Evolutionary conservation across 2,888 invertebrate genomes (phyloP).

Genomic region (Labia minor): DNA sequence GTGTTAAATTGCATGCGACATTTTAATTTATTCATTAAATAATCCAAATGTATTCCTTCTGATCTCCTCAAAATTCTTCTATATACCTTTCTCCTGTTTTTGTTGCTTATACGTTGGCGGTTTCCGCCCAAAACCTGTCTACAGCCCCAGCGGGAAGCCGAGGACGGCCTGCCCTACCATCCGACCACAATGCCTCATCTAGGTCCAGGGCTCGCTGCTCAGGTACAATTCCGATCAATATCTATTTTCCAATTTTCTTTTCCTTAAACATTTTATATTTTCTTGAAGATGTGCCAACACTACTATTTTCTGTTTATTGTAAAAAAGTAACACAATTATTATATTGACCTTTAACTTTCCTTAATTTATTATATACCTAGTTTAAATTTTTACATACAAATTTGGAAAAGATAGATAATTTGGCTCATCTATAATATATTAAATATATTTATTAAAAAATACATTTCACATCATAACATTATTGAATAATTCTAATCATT

Average conservation of each 20-base stretch:
- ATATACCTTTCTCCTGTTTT: slow-evolving; percentile 25
- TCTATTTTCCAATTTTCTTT: background rate
- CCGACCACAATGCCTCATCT: slow-evolving; percentile 53
- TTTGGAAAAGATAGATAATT: no score
- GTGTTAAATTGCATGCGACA: background rate
- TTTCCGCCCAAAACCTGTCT: slow-evolving; percentile 29
- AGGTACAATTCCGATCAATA: slow-evolving; percentile 24
- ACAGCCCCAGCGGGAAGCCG: slow-evolving; percentile 44
- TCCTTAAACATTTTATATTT: background rate
- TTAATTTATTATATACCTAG: no score
- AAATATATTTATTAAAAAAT: no score
- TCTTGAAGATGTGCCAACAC: no score
- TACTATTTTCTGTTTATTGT: no score
- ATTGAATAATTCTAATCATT: no score
- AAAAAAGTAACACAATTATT: no score
- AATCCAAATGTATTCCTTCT: background rate
- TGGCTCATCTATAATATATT: no score
- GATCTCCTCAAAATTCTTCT: background rate
- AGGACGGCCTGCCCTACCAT: slow-evolving; percentile 47
- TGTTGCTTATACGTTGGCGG: slow-evolving; percentile 29
- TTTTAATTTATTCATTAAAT: no score
- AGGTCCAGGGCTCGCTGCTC: slow-evolving; percentile 43
- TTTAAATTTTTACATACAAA: no score
- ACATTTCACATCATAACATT: no score
- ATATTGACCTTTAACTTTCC: no score